Evolutionary conservation across 2,888 invertebrate genomes (phyloP), one percentile per base, ranked within the genome.

Genomic region (Empis stercorea): DNA sequence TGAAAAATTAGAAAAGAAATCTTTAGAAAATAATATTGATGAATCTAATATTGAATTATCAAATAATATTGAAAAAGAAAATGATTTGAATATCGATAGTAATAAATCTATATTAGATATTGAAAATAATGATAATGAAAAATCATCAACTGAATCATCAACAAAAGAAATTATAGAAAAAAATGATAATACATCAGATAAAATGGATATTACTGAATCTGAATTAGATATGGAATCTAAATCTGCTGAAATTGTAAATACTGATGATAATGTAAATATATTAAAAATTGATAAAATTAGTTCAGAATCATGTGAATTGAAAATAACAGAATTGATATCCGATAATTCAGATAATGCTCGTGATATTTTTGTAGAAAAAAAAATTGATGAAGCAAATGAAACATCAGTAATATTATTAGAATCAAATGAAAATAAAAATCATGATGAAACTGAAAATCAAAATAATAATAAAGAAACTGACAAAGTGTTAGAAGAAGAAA

Each of bases 331-430:
- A 13, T 51, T 61, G 20, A 36, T 53, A 15, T 52, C 55, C 10
- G 64, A 65, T 46, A 63, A 63, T 48, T 62, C 66, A 1, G 66
- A 66, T 53, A 64, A 63, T 56, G 66, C 65, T 14, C 59, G 62
- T 20, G 64, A 66, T 55, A 62, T 63, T 49, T 62, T 61, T 47
- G 62, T 36, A 10, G 32, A 41, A 15, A 43, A 37, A 4, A 38
- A 44, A 10, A 41, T n/a, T 34, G 41, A 44, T 13, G 20, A 15
- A 2, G 16, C 2, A 14, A 43, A 16, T 2, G 46, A 37, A 30
- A 43, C 41, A 14, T 23, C 30, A 1, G 43, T 40, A 17, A 38
- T 32, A 23, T 9, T 17, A 15, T 9, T 9, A n/a, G 38, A 44
- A 3, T 11, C 23, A 50, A 10, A n/a, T 30, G 4, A 46, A 42